These are phyloP conservation scores for Halcyon leucocephala DNA, from an alignment of 2,797 vertebrate genomes.

Conservation along the genomic window DNA sequence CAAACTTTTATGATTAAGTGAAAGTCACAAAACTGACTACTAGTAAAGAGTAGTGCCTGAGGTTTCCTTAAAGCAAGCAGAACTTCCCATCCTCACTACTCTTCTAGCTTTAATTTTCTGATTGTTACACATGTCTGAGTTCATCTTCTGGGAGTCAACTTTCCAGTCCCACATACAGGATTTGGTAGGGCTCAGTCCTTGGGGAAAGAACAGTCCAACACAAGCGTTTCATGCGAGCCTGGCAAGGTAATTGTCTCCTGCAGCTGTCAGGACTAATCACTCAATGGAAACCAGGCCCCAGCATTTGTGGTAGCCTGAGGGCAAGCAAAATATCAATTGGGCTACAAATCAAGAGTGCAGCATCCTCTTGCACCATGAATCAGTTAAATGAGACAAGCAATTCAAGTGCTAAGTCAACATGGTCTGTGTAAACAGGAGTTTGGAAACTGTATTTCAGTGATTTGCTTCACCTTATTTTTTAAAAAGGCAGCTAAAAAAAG, in stretches of 20 bases:
- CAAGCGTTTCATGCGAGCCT: conserved; percentile 27
- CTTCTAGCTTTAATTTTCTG: neutral
- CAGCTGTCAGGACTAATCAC: conserved; percentile 57
- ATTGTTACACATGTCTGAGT: neutral
- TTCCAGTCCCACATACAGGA: neutral
- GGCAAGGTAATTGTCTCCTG: conserved; percentile 36
- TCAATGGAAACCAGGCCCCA: conserved; percentile 46
- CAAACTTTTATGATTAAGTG: neutral
- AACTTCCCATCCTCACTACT: neutral
- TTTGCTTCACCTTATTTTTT: conserved; percentile 7
- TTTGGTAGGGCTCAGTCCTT: neutral
- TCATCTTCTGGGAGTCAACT: neutral
- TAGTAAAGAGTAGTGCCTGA: neutral
- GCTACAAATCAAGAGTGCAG: conserved; percentile 45
- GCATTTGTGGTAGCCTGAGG: conserved; percentile 36
- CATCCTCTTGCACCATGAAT: conserved; percentile 43
- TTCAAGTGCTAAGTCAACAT: conserved; percentile 42
- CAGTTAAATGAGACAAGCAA: conserved; percentile 61
- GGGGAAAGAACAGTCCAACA: conserved; percentile 3
- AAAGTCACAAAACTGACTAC: neutral
- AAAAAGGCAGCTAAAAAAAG: neutral
- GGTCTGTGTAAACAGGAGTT: conserved; percentile 27
- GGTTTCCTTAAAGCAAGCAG: neutral
- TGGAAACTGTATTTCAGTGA: conserved; percentile 3
- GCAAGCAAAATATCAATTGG: conserved; percentile 49